Conservation (phyloP, 2,888 invertebrate species). For the Phorcus lineatus region DNA sequence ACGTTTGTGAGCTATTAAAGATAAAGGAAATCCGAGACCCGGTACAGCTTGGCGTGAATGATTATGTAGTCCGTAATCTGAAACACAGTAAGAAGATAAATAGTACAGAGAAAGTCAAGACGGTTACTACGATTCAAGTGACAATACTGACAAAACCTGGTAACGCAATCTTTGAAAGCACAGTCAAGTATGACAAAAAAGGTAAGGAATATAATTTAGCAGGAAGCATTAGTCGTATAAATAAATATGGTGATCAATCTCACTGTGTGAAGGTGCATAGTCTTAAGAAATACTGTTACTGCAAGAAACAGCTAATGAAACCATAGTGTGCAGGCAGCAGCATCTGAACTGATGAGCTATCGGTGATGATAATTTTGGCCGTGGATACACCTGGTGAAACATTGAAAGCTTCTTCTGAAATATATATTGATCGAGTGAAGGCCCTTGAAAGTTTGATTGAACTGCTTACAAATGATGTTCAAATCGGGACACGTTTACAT, state of each 20-base stretch:
- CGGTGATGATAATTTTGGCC: too few species aligned
- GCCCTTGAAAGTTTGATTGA: too few species aligned
- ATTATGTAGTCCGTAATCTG: background rate
- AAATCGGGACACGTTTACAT: too few species aligned
- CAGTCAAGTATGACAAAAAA: slow-evolving; percentile 17
- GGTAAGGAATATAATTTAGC: background rate
- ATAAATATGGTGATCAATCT: background rate
- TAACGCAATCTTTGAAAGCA: slow-evolving; percentile 18
- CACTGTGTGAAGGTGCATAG: background rate
- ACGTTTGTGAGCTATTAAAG: background rate
- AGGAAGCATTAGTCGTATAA: background rate
- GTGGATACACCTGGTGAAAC: too few species aligned
- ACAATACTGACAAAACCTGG: slow-evolving; percentile 22
- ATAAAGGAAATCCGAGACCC: background rate
- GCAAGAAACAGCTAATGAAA: background rate
- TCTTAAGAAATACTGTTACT: background rate
- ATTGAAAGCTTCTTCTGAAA: too few species aligned
- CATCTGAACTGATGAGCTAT: too few species aligned
- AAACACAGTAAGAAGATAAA: background rate
- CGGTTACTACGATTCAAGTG: background rate
- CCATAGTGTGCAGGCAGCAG: too few species aligned
- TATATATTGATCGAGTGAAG: too few species aligned
- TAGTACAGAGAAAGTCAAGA: background rate
- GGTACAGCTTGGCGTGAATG: background rate
- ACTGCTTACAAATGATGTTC: too few species aligned